A percentile compares a stretch with the other conserved stretches of the same genome.
Conservation (phyloP, 2,113 vertebrate genomes). For the Varanus komodoensis region DNA sequence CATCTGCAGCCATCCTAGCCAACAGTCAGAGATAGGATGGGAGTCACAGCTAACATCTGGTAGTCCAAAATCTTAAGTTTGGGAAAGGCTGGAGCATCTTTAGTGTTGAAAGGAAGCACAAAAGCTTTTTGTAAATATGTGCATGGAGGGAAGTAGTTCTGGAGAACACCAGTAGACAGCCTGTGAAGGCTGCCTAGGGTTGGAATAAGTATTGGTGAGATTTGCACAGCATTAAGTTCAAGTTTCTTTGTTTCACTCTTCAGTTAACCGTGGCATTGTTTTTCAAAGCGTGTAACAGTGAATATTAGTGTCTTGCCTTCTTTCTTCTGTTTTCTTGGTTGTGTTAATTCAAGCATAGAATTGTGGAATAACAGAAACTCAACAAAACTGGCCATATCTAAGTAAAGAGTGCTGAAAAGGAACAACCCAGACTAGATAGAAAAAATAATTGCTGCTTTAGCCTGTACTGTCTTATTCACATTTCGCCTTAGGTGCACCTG, state of each 20-base stretch:
- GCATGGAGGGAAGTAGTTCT: background rate
- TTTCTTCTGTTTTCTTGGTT: background rate
- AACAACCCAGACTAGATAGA: background rate
- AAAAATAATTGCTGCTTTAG: too few species aligned
- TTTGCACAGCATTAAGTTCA: background rate
- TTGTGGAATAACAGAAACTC: background rate
- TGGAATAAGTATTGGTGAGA: background rate
- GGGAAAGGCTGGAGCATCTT: background rate
- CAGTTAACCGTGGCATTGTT: background rate
- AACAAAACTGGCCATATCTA: background rate
- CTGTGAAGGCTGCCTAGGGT: background rate
- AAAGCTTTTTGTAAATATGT: background rate
- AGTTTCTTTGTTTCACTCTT: background rate
- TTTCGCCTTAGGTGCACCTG: background rate
- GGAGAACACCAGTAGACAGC: background rate
- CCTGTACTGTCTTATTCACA: background rate
- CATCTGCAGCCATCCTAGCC: background rate
- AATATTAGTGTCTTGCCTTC: background rate
- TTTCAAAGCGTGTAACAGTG: background rate
- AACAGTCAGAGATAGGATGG: background rate
- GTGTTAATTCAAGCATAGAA: background rate
- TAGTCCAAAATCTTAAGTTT: background rate
- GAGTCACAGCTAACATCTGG: background rate
- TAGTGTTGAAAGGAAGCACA: background rate
- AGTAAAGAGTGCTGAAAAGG: background rate